Conservation (phyloP, 1,140 invertebrate genomes). For the Pseudomyrmex dendroicus region DNA sequence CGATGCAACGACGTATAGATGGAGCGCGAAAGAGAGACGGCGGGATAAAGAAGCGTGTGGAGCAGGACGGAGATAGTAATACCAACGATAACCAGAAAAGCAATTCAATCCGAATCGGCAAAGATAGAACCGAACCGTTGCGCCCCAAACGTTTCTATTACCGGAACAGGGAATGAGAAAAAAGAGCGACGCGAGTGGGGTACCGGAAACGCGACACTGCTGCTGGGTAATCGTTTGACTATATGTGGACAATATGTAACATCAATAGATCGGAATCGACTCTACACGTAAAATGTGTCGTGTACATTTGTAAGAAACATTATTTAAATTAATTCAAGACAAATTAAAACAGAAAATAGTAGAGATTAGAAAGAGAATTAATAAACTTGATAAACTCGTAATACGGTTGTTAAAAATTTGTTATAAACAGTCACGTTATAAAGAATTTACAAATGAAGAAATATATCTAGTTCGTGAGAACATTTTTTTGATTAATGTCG, state of each 20-base stretch:
- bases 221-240: slow-evolving; percentile 70
- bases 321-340: neutral
- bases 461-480: too few relatives aligned
- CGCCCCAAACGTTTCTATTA: slow-evolving; percentile 78
- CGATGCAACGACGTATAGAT: slow-evolving; percentile 46
- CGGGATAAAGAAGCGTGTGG: slow-evolving; percentile 14
- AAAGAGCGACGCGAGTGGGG: slow-evolving; percentile 60
- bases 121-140: slow-evolving; percentile 75
- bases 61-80: slow-evolving; percentile 11
- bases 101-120: slow-evolving; percentile 79
- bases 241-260: slow-evolving; percentile 60
- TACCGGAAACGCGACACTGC: slow-evolving; percentile 64
- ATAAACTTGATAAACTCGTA: neutral
- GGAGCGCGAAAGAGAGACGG: slow-evolving; percentile 28
- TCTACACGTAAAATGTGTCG: neutral
- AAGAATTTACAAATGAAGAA: neutral
- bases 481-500: neutral
- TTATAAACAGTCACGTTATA: neutral
- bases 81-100: slow-evolving; percentile 68
- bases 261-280: slow-evolving; percentile 21
- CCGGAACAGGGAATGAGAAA: slow-evolving; percentile 70
- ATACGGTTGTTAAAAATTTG: neutral
- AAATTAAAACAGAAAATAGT: neutral
- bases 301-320: too few relatives aligned
- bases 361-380: too few relatives aligned